These are phyloP conservation scores for Phoxinus phoxinus DNA, from an alignment of 2,113 vertebrate species.

Conservation along the genomic window DNA sequence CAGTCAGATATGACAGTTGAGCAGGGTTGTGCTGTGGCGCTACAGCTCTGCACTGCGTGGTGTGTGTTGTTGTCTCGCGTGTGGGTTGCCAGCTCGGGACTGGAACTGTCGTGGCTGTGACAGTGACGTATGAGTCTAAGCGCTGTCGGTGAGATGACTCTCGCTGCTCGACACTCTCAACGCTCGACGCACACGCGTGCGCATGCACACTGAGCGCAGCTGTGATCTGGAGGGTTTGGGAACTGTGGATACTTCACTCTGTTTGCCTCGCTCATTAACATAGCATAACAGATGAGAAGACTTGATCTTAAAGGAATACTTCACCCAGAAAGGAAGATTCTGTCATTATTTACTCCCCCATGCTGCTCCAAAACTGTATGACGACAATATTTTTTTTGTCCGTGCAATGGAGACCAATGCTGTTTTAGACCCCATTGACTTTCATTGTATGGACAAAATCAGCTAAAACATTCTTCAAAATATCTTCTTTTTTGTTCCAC, in stretches of 20 bases:
- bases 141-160: slow-evolving; percentile 49
- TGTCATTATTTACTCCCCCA: slow-evolving; percentile 24
- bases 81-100: slow-evolving; percentile 52
- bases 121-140: slow-evolving; percentile 56
- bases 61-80: slow-evolving; percentile 54
- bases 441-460: neutral
- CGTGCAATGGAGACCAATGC: too few relatives aligned
- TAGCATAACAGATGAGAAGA: slow-evolving; percentile 40
- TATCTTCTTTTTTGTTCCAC: neutral
- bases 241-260: slow-evolving; percentile 45
- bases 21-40: slow-evolving; percentile 63
- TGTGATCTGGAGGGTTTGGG: slow-evolving; percentile 29
- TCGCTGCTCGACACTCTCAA: slow-evolving; percentile 19
- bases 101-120: slow-evolving; percentile 54
- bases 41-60: slow-evolving; percentile 59
- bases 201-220: slow-evolving; percentile 35
- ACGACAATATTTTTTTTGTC: neutral
- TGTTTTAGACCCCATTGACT: neutral
- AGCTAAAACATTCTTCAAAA: neutral
- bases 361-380: neutral
- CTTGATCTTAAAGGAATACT: slow-evolving; percentile 23
- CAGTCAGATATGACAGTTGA: slow-evolving; percentile 64
- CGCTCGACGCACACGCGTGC: neutral
- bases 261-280: slow-evolving; percentile 42
- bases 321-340: slow-evolving; percentile 9